Percentiles rank a stretch among this genome's conserved stretches.
phyloP scores from a whole-genome alignment of 2,888 invertebrate species.

The Andrena marginata region DNA sequence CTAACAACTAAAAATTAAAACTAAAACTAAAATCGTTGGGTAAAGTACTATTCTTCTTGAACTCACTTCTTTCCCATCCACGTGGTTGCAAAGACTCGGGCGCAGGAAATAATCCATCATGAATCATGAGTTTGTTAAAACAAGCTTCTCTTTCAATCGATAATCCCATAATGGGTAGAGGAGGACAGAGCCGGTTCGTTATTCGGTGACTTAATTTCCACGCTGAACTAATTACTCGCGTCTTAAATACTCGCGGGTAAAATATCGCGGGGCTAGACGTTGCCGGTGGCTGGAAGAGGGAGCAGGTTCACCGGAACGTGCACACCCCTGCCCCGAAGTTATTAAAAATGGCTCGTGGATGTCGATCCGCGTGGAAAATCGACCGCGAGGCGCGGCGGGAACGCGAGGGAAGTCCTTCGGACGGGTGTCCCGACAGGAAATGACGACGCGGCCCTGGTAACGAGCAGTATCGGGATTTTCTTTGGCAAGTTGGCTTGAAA shows the following conservation, averaged over 20 bases:
- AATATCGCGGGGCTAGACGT: neutral
- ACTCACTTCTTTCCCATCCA: too few relatives aligned
- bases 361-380: conserved; percentile 43
- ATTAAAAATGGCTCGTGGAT: conserved; percentile 22
- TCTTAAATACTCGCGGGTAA: neutral
- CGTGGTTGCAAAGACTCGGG: neutral
- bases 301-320: neutral
- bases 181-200: neutral
- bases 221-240: neutral
- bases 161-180: neutral
- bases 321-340: conserved; percentile 9
- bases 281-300: neutral
- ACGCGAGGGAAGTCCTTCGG: conserved; percentile 27
- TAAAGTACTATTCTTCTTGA: too few relatives aligned
- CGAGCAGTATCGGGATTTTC: conserved; percentile 50
- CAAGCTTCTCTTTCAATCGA: neutral
- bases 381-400: neutral
- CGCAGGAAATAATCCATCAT: neutral
- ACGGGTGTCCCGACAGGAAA: conserved; percentile 49
- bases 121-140: neutral
- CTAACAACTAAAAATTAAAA: too few relatives aligned
- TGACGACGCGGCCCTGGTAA: conserved; percentile 40
- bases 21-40: too few relatives aligned
- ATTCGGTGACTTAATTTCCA: neutral
- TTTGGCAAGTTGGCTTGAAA: conserved; percentile 47